These are phyloP conservation scores for Calidris pugnax DNA, from an alignment of 2,113 vertebrate species.

Conservation along the genomic window DNA sequence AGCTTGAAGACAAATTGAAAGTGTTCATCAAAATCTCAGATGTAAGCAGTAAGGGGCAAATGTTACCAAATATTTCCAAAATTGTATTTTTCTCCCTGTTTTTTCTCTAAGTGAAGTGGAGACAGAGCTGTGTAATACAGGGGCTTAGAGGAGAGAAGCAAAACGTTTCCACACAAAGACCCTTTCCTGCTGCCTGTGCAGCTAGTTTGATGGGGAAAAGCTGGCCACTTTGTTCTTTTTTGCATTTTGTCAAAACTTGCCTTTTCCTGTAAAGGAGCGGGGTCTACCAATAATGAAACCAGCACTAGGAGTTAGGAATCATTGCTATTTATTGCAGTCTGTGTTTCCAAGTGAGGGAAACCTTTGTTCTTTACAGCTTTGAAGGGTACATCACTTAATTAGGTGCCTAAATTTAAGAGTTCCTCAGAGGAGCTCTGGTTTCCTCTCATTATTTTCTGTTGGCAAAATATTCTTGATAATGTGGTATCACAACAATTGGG, in stretches of 20 bases:
- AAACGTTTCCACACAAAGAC: background rate
- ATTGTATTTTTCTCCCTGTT: background rate
- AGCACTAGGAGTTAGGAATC: background rate
- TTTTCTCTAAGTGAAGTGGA: background rate
- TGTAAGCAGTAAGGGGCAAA: background rate
- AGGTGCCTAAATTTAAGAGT: background rate
- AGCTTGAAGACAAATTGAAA: background rate
- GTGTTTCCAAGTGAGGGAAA: background rate
- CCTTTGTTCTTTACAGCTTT: background rate
- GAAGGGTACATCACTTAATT: background rate
- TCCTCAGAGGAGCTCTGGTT: background rate
- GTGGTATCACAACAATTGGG: background rate
- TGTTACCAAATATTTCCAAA: background rate
- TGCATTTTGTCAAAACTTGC: background rate
- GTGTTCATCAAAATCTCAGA: background rate
- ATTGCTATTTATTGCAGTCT: background rate
- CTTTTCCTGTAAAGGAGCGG: background rate
- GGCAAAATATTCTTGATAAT: background rate
- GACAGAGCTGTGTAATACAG: fast-evolving
- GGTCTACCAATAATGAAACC: background rate
- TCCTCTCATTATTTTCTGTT: background rate
- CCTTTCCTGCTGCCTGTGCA: background rate
- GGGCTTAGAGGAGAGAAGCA: background rate
- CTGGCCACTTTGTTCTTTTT: fast-evolving
- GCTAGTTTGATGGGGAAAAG: background rate